A percentile compares a stretch with the other conserved stretches of the same genome.
phyloP scores from a whole-genome alignment of 2,113 vertebrate species.

The Hyla sarda region DNA sequence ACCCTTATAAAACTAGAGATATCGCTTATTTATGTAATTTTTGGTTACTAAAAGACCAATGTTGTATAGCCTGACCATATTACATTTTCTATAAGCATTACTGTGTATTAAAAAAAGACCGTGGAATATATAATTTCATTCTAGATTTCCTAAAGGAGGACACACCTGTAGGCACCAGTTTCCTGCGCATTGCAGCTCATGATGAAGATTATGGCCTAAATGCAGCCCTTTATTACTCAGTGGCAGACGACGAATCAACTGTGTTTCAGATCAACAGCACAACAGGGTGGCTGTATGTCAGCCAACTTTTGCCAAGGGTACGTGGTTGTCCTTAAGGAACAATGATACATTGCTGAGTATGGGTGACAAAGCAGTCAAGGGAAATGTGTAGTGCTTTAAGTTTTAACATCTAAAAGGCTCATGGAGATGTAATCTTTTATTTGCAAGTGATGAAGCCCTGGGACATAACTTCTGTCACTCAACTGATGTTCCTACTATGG shows the following conservation, averaged over 20 bases:
- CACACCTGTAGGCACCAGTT: slow-evolving; percentile 85
- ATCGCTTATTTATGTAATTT: too few relatives aligned
- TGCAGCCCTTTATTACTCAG: slow-evolving; percentile 80
- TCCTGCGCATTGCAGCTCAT: slow-evolving; percentile 82
- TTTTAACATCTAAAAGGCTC: not conserved
- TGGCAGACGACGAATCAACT: slow-evolving; percentile 77
- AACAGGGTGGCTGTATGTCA: slow-evolving; percentile 88
- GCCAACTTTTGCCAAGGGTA: slow-evolving; percentile 86
- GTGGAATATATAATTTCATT: not conserved
- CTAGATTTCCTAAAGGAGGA: slow-evolving; percentile 88
- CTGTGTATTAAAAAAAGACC: too few relatives aligned
- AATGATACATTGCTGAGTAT: not conserved
- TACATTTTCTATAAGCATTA: too few relatives aligned
- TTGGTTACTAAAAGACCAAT: too few relatives aligned
- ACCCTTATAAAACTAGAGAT: too few relatives aligned
- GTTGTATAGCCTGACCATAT: too few relatives aligned
- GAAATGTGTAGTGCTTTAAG: not conserved
- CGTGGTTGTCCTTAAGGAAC: not conserved
- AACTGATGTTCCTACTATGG: not conserved
- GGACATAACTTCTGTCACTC: too few relatives aligned
- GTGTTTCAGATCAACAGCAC: slow-evolving; percentile 84
- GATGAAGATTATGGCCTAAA: slow-evolving; percentile 87
- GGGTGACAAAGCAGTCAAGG: not conserved
- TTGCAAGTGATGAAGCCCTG: too few relatives aligned
- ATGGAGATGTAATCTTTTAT: too few relatives aligned